Base-by-base conservation (phyloP, 1,140 invertebrate genomes). In the Rhagoletis zephyria region DNA sequence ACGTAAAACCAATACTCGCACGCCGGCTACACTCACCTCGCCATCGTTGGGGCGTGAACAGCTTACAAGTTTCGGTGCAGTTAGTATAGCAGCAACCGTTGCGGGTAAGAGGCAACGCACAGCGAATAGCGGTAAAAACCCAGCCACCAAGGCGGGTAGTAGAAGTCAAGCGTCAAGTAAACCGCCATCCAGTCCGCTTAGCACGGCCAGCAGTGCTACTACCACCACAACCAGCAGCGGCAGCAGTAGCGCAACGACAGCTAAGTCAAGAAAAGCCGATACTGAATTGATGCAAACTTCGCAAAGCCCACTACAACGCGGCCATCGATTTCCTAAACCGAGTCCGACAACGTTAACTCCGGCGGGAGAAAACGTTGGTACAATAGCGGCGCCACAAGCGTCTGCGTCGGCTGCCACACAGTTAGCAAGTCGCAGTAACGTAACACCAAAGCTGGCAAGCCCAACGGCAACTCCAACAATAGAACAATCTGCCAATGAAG, bases 321-420 rank as follows among this genome's bases (percentile, higher is more conserved):
- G 89, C 60, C 87, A 88, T 85, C 65, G 89, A 81, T 87, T 88
- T 85, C 87, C 88, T 48, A 87, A 87, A 89, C 89, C 89, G 87
- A 87, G 89, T 30, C 85, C 85, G 86, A 87, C 77, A 70, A 42
- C 85, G 85, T 0, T 85, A 77, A 74, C 30, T 3, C 3, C 85
- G 42, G 56, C 59, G n/a, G 19, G 45, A 40, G 48, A 56, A 70
- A 70, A 87, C 42, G 7, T 1, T 19, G 59, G 45, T 63, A 85
- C 7, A 6, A 64, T 30, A 74, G 51, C 86, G 19, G 56, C 9
- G 12, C 16, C 87, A 74, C 19, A 64, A 74, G 59, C 64, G 56
- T 59, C 64, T 64, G 77, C 59, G 61, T 45, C 87, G 65, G 64
- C 87, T 42, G 85, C 87, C 74, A 74, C 67, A 81, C 14, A 81